Evolutionary conservation across 2,797 vertebrate species (phyloP).

Genomic region (Rhinichthys osculus): DNA sequence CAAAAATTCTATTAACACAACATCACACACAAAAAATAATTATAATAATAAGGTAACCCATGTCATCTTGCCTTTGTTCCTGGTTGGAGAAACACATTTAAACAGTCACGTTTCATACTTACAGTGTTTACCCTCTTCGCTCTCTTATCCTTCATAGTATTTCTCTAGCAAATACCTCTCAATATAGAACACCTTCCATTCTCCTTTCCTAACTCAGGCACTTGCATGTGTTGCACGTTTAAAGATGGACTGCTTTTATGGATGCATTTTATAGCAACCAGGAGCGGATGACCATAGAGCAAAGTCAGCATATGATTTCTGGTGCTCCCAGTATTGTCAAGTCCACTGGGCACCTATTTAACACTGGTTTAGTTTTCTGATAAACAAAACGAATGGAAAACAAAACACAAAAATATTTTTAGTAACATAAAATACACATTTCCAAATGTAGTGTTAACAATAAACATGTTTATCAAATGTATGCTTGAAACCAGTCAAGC

Average conservation of each 20-base stretch:
- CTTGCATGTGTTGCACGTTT: background rate
- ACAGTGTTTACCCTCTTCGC: background rate
- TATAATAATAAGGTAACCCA: background rate
- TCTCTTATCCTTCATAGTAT: background rate
- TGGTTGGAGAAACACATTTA: background rate
- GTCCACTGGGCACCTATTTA: slow-evolving; percentile 12
- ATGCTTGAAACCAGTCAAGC: slow-evolving; percentile 99
- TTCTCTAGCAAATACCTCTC: background rate
- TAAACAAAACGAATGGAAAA: slow-evolving; percentile 27
- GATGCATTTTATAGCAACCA: slow-evolving; percentile 26
- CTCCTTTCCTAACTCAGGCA: background rate
- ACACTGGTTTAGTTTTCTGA: slow-evolving; percentile 21
- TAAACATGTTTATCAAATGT: slow-evolving; percentile 72
- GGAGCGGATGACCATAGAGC: slow-evolving; percentile 7
- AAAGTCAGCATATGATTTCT: background rate
- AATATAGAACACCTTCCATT: background rate
- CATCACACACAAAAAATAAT: slow-evolving; percentile 10
- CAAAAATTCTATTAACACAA: slow-evolving; percentile 58
- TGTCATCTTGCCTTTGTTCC: background rate
- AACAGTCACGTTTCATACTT: background rate
- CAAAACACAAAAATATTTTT: slow-evolving; percentile 33
- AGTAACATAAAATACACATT: slow-evolving; percentile 47
- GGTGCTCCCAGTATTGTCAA: slow-evolving; percentile 69
- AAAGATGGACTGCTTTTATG: background rate
- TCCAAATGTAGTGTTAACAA: slow-evolving; percentile 69